Evolutionary conservation across 2,888 invertebrate genomes (phyloP), one percentile per base, ranked within the genome.

Genomic region (Horisme vitalbata): DNA sequence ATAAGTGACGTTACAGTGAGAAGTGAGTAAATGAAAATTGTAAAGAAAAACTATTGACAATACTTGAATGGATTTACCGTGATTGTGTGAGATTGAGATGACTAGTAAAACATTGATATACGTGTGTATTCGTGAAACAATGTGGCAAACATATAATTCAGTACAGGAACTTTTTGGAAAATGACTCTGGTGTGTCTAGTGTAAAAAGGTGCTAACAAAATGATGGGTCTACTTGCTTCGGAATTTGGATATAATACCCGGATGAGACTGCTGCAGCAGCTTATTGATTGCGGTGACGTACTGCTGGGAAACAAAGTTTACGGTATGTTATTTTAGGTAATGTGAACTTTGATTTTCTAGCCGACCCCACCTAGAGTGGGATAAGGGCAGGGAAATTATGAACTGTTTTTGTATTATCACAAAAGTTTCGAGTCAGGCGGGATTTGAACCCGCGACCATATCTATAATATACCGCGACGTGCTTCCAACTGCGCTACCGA

Each of bases 261-360:
- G 12, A 56, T 88, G 64, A 81, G 79, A 18, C 60, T 88, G 41
- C 68, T 89, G 12, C 85, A 88, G 63, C 87, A 88, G 55, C 69
- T 89, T 45, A 84, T 87, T 11, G 88, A 88, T 8, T 88, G 87
- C 43, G 87, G 86, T 0, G 87, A 89, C 52, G 82, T 83, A 9
- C 61, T 85, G 44, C 59, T 88, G 15, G 83, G 77, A 14, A 68
- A 69, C n/a, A 75, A 81, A 21, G 65, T 79, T 26, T 86, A 72
- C 45, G 86, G 86, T 85, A 65, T 41, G 68, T 63, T 38, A n/a
- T n/a, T n/a, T n/a, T n/a, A n/a, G n/a, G n/a, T n/a, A n/a, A n/a
- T n/a, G n/a, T n/a, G n/a, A n/a, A n/a, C n/a, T n/a, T n/a, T n/a
- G n/a, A n/a, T n/a, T n/a, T n/a, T n/a, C n/a, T n/a, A n/a, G n/a